Base-by-base conservation (phyloP, 2,888 invertebrate genomes). In the Pimpla rufipes region DNA sequence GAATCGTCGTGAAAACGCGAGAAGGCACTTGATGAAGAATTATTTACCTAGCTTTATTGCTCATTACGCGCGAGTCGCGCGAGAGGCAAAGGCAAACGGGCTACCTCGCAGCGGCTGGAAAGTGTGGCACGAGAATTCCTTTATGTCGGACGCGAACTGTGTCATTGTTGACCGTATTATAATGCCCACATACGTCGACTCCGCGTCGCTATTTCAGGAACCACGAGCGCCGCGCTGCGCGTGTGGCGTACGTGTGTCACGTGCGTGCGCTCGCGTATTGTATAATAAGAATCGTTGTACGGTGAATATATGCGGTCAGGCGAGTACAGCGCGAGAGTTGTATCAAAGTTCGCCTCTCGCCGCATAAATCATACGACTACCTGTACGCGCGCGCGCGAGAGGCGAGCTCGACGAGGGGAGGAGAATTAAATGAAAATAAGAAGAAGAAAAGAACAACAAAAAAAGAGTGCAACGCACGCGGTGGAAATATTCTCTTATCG, bases 61-160 rank as follows among this genome's bases (percentile, higher is more conserved):
- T 29, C 29, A 29, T 29, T 29, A 29, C 29, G 29, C 29, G n/a
- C n/a, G n/a, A n/a, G n/a, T 13, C 29, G 13, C 13, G 2, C 57
- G 57, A 57, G 35, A 35, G 6, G 35, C 35, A 35, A 35, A 4
- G 35, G 16, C 50, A 18, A 59, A 5, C 29, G 29, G 29, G 29
- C 35, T 35, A 0, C 35, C 7, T 35, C 29, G 29, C 29, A n/a
- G n/a, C n/a, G n/a, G n/a, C n/a, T n/a, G n/a, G 71, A 83, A 84
- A 85, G 83, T 85, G 81, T 81, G 85, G 83, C 85, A 84, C 55
- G 79, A 64, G 79, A 85, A 85, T 85, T 83, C 64, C 79, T 76
- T 64, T 55, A 77, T 84, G 81, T 75, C 66, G 57, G 29, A 47
- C 62, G 79, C 68, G 74, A 84, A 85, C 75, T 85, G 81, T 85